Evolutionary conservation across 1,140 invertebrate genomes (phyloP), one percentile per base, ranked within the genome.

Genomic region (Caenorhabditis tropicalis): DNA sequence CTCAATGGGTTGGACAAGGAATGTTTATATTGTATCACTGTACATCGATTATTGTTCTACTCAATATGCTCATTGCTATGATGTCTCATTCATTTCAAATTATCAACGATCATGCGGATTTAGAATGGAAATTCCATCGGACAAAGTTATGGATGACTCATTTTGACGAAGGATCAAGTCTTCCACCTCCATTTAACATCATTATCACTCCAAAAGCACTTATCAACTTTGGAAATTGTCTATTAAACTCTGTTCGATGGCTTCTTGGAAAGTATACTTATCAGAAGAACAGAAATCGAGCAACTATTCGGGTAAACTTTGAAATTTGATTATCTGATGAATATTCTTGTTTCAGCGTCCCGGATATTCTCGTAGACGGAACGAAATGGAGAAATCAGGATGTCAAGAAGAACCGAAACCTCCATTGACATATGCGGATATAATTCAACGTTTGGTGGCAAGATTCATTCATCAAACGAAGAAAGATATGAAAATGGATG

Each of bases 41-140:
- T 49, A 89, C 93, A 85, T 93, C 93, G 81, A 93, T 93, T 83
- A 93, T 93, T 87, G 93, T 93, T n/a, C 91, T 93, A 81, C 92
- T 93, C 80, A 93, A 93, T 88, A 93, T 93, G 93, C 92, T 93
- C 19, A 93, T 93, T 83, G 93, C 93, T 82, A 93, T 93, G 93
- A 93, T 93, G 93, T 93, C 92, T 81, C 92, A 93, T 86, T 93
- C 92, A 27, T 93, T 93, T 88, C 93, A 93, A 91, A 92, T 92
- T 79, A 93, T 93, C 65, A 93, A 93, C 91, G 93, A 93, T 85
- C 93, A 93, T 86, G 93, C 93, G 0, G 93, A 94, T 89, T 91
- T 93, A 87, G 93, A 94, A 88, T 94, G 93, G 93, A 94, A 94
- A 86, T 94, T 93, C 87, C 92, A 93, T 24, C 90, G 93, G 10